A percentile compares a stretch with the other conserved stretches of the same genome.
Evolutionary conservation across 2,797 vertebrate genomes (phyloP).

Genomic region (Naso thynnoides): DNA sequence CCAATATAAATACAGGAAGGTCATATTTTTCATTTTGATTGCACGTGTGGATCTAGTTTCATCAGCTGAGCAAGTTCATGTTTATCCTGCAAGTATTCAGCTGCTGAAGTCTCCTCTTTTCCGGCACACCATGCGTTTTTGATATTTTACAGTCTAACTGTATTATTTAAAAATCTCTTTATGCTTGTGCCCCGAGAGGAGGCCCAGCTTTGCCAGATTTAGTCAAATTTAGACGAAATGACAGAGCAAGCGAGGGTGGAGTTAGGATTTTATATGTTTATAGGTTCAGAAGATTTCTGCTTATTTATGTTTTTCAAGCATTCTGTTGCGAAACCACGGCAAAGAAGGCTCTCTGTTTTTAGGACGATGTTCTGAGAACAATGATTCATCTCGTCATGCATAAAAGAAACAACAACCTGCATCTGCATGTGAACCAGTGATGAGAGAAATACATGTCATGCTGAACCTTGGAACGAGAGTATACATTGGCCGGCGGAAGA

Average conservation of each 20-base stretch:
- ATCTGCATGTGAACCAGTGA: constrained; percentile 47
- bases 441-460: constrained; percentile 32
- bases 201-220: constrained; percentile 58
- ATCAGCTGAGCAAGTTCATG: constrained; percentile 34
- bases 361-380: constrained; percentile 51
- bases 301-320: constrained; percentile 75
- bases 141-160: constrained; percentile 50
- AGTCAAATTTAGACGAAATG: constrained; percentile 81
- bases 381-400: constrained; percentile 64
- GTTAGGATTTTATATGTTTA: constrained; percentile 77
- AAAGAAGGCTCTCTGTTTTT: constrained; percentile 64
- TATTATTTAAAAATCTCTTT: constrained; percentile 74
- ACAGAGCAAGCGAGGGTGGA: constrained; percentile 83
- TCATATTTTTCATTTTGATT: constrained; percentile 35
- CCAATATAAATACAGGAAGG: constrained; percentile 14
- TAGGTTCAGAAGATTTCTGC: constrained; percentile 75
- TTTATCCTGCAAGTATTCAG: constrained; percentile 6
- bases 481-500: constrained; percentile 59
- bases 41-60: constrained; percentile 26
- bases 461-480: constrained; percentile 42
- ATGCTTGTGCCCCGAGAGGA: constrained; percentile 69
- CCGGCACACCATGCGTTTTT: constrained; percentile 31
- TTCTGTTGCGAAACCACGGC: constrained; percentile 56
- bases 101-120: constrained; percentile 20
- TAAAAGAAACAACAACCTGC: constrained; percentile 58